Percentiles rank a stretch among this genome's conserved stretches.
Evolutionary conservation across 2,888 invertebrate species (phyloP).

Genomic region (Toxonevra muliebris): DNA sequence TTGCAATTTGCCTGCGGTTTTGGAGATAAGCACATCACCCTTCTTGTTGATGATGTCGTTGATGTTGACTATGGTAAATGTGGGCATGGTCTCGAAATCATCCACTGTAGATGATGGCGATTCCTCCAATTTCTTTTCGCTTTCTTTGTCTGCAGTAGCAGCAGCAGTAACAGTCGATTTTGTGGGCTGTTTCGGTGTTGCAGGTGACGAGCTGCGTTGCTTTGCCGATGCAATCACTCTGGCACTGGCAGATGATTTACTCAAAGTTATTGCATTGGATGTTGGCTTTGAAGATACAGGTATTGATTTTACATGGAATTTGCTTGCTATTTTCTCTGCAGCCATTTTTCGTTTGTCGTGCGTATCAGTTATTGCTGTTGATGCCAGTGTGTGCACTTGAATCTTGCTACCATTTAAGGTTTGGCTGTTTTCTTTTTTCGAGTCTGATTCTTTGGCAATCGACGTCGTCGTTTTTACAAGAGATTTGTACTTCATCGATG

Average conservation of each 20-base stretch:
- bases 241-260: slow-evolving; percentile 6
- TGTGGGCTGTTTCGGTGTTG: slow-evolving; percentile 16
- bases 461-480: slow-evolving; percentile 3
- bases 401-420: slow-evolving; percentile 27
- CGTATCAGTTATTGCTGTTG: slow-evolving; percentile 16
- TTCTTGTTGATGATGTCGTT: slow-evolving; percentile 64
- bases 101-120: slow-evolving; percentile 47
- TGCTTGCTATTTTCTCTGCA: too few species aligned
- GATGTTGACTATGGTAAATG: slow-evolving; percentile 64
- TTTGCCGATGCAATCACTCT: slow-evolving; percentile 15
- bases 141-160: slow-evolving; percentile 9
- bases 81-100: slow-evolving; percentile 61
- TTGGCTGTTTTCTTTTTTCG: background rate
- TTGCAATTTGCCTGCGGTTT: slow-evolving; percentile 23
- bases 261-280: too few species aligned
- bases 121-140: slow-evolving; percentile 32
- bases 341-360: background rate
- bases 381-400: background rate
- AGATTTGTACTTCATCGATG: slow-evolving; percentile 12
- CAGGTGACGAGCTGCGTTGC: slow-evolving; percentile 25
- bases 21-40: slow-evolving; percentile 57
- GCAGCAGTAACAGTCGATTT: background rate
- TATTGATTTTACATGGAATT: too few species aligned
- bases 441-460: slow-evolving; percentile 2
- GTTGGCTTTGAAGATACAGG: too few species aligned